Base-by-base conservation (phyloP, 2,888 invertebrate genomes). In the Nemotelus nigrinus region DNA sequence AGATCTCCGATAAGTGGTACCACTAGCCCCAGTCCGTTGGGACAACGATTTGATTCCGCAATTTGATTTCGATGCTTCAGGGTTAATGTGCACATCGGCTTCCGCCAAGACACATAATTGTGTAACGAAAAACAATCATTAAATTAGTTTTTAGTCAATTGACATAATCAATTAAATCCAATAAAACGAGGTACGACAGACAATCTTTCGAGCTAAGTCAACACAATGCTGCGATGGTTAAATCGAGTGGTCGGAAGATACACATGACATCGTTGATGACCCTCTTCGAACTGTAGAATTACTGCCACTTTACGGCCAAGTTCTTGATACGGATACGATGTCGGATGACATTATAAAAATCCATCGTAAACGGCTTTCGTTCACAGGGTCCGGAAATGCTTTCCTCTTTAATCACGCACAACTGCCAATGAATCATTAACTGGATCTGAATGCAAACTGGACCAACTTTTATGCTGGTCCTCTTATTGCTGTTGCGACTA, bases 101-200 rank as follows among this genome's bases (percentile, higher is more conserved):
- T 25, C 3, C 39, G 5, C 43, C 43, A 5, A 2, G 3, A 41
- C 63, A 39, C 63, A 25, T 43, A 63, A 39, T 25, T 10, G 25
- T 25, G 3, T 63, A 41, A 63, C 3, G 8, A 41, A 63, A 7
- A 63, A 41, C 63, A 25, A 63, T 7, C 63, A 63, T 63, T 63
- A 25, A 63, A 63, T 63, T 63, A 68, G 48, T 68, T 68, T 67
- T 68, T 68, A 68, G 68, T 47, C 68, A 68, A 68, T 68, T 68
- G 68, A 68, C 68, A 68, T 68, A 50, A 25, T 50, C 68, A 68
- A 68, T 68, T 68, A 68, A 50, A 6, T 48, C 50, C 50, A 68
- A 47, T 68, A 63, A 6, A 63, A 10, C 8, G 43, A 43, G 43
- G 41, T 50, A 39, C 50, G n/a, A 63, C 41, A 5, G 39, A 39